Evolutionary conservation across 2,797 vertebrate species (phyloP).

Genomic region (Poeciliopsis paucimaculata): DNA sequence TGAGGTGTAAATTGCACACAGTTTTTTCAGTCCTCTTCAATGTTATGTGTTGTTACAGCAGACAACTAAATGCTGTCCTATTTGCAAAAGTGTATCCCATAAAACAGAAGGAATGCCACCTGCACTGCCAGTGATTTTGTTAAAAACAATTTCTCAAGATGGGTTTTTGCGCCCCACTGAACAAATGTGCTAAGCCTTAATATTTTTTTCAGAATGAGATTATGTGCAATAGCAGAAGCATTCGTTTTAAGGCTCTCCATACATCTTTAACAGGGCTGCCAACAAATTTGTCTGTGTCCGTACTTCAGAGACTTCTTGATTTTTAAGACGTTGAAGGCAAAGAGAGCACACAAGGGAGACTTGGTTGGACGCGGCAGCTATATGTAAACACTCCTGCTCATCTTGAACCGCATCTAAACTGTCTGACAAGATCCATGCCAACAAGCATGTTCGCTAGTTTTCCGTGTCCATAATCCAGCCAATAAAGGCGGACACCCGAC

Average conservation of each 20-base stretch:
- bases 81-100: not conserved
- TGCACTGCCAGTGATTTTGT: not conserved
- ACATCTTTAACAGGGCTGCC: not conserved
- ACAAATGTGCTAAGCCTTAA: not conserved
- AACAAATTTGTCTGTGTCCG: not conserved
- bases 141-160: not conserved
- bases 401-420: slow-evolving; percentile 49
- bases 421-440: slow-evolving; percentile 50
- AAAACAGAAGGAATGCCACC: not conserved
- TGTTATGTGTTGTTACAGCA: not conserved
- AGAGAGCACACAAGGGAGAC: not conserved
- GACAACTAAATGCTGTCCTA: not conserved
- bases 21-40: not conserved
- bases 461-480: slow-evolving; percentile 33
- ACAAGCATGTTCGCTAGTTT: slow-evolving; percentile 38
- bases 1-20: not conserved
- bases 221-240: not conserved
- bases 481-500: slow-evolving; percentile 34
- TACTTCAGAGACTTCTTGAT: slow-evolving; percentile 23
- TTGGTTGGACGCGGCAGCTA: slow-evolving; percentile 25
- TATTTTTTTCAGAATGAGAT: not conserved
- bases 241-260: not conserved
- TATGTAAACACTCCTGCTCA: slow-evolving; percentile 44
- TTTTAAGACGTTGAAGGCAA: slow-evolving; percentile 1
- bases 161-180: not conserved